A percentile compares a stretch with the other conserved stretches of the same genome.
Evolutionary conservation across 2,888 invertebrate species (phyloP).

Genomic region (Anorthoa munda): DNA sequence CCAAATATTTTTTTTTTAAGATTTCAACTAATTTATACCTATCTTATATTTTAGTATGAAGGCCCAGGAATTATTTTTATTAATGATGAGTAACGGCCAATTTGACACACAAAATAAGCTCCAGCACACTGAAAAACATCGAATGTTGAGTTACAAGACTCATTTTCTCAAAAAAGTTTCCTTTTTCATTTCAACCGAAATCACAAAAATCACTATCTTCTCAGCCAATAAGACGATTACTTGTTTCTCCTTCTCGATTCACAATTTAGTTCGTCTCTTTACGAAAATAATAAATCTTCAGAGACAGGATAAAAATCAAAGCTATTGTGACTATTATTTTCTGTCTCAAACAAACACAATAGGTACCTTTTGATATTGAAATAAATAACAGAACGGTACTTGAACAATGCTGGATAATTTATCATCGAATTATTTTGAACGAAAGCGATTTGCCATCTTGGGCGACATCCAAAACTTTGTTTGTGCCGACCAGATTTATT

Average conservation of each 20-base stretch:
- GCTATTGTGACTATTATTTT: conserved; percentile 35
- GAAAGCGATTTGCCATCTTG: conserved; percentile 59
- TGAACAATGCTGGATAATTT: conserved; percentile 58
- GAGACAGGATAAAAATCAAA: conserved; percentile 39
- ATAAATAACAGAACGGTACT: conserved; percentile 48
- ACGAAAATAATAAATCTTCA: conserved; percentile 27
- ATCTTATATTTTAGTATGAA: too few species aligned
- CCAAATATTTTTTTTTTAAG: too few species aligned
- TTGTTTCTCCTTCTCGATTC: not conserved
- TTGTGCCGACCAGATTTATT: conserved; percentile 63
- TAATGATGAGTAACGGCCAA: too few species aligned
- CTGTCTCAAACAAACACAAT: conserved; percentile 37
- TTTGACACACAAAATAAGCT: too few species aligned
- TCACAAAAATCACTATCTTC: not conserved
- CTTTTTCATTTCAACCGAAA: not conserved
- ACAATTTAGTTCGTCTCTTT: conserved; percentile 7
- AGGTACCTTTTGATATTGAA: conserved; percentile 43
- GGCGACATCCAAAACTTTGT: conserved; percentile 66
- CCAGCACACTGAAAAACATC: too few species aligned
- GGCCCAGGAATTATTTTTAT: too few species aligned
- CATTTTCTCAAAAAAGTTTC: too few species aligned
- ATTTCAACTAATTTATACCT: too few species aligned
- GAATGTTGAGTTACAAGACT: too few species aligned
- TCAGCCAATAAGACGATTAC: conserved; percentile 19
- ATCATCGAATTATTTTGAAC: conserved; percentile 62